Evolutionary conservation across 92 coral and sea anemone species (phyloP).

Genomic region (Zoanthus sociatus): DNA sequence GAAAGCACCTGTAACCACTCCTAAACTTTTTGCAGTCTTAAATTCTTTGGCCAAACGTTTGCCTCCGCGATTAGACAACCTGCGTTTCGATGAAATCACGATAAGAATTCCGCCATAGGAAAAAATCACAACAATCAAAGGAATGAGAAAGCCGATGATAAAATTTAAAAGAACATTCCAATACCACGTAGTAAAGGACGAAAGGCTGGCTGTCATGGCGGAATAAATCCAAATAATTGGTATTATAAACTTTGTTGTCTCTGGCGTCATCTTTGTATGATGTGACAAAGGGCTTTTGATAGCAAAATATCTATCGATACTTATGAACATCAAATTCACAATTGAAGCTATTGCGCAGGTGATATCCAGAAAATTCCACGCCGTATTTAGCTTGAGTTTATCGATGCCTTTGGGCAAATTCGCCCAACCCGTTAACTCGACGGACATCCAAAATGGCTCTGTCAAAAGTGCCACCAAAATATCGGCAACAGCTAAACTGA

Average conservation of each 20-base stretch:
- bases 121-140: conserved; percentile 80
- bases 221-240: conserved; percentile 84
- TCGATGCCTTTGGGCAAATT: conserved; percentile 77
- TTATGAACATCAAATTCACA: conserved; percentile 89
- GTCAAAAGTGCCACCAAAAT: conserved; percentile 90
- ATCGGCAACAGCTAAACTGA: conserved; percentile 92
- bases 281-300: conserved; percentile 90
- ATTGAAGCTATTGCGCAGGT: conserved; percentile 92
- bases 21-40: conserved; percentile 96
- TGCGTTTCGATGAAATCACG: conserved; percentile 79
- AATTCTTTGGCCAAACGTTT: conserved; percentile 87
- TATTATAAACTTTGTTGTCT: conserved; percentile 81
- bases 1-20: conserved; percentile 96
- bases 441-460: conserved; percentile 97
- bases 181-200: conserved; percentile 47
- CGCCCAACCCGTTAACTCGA: conserved; percentile 82
- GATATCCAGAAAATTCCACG: conserved; percentile 86
- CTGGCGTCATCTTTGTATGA: conserved; percentile 94
- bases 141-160: conserved; percentile 83
- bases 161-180: conserved; percentile 78
- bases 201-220: conserved; percentile 68
- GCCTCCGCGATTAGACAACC: conserved; percentile 85
- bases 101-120: conserved; percentile 85
- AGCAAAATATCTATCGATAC: conserved; percentile 95
- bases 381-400: not conserved